A percentile compares a stretch with the other conserved stretches of the same genome.
These are phyloP conservation scores for Esox masquinongy DNA, from an alignment of 2,797 vertebrate genomes.

Conservation along the genomic window DNA sequence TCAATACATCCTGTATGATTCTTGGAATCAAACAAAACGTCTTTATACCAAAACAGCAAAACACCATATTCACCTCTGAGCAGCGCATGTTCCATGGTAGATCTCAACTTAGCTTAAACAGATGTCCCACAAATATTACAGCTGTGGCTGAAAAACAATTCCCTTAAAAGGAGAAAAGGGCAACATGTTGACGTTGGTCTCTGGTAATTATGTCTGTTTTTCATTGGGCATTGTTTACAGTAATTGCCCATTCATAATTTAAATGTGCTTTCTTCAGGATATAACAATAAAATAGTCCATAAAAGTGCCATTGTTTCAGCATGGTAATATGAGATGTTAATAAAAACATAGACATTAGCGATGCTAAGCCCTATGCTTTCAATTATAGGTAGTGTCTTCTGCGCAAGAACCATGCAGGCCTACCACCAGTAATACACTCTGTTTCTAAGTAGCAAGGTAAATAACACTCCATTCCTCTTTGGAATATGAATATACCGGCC, in stretches of 20 bases:
- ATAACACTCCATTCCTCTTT: background rate
- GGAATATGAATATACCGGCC: background rate
- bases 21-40: background rate
- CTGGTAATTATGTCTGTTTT: constrained; percentile 47
- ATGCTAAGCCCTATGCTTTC: background rate
- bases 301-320: constrained; percentile 39
- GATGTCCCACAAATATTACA: constrained; percentile 48
- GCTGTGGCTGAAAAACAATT: constrained; percentile 61
- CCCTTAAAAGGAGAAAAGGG: constrained; percentile 56
- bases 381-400: background rate
- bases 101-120: constrained; percentile 32
- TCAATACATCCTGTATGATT: constrained; percentile 4
- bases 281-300: constrained; percentile 44
- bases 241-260: constrained; percentile 47
- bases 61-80: constrained; percentile 24
- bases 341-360: background rate
- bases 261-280: constrained; percentile 39
- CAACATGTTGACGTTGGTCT: constrained; percentile 59
- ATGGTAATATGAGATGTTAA: constrained; percentile 10
- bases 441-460: background rate
- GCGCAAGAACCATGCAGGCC: background rate
- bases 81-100: constrained; percentile 7
- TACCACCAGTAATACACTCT: background rate
- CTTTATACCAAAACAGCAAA: constrained; percentile 16
- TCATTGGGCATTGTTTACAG: constrained; percentile 49